Evolutionary conservation across 2,888 invertebrate species (phyloP).

Genomic region (Gari tellinella): DNA sequence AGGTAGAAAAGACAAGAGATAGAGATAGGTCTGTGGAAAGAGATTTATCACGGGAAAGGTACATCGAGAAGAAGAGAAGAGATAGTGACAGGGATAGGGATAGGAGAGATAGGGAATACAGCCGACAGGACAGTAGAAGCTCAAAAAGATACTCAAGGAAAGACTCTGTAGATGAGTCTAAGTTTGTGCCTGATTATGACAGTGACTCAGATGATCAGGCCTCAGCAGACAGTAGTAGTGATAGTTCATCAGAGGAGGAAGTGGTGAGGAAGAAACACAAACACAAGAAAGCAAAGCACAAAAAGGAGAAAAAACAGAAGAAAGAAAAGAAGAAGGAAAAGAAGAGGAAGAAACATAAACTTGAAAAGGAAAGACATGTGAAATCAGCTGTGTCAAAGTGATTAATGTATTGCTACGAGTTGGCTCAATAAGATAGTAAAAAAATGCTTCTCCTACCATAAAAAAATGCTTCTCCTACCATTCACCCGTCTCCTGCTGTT

Average conservation of each 20-base stretch:
- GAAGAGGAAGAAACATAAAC: slow-evolving; percentile 14
- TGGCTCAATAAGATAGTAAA: no score
- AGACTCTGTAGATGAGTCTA: slow-evolving; percentile 79
- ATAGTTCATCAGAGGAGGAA: slow-evolving; percentile 46
- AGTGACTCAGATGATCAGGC: slow-evolving; percentile 58
- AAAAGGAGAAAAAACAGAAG: slow-evolving; percentile 69
- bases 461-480: no score
- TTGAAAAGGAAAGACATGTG: no score
- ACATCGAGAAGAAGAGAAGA: slow-evolving; percentile 15
- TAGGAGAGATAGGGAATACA: slow-evolving; percentile 29
- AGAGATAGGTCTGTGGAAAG: slow-evolving; percentile 22
- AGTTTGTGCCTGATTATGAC: slow-evolving; percentile 81
- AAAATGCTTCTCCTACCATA: no score
- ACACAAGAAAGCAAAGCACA: slow-evolving; percentile 69
- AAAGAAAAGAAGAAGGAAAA: slow-evolving; percentile 66
- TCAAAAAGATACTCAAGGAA: slow-evolving; percentile 57
- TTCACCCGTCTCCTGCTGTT: no score
- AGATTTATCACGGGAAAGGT: slow-evolving; percentile 37
- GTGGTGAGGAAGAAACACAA: slow-evolving; percentile 61
- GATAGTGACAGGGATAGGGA: slow-evolving; percentile 33
- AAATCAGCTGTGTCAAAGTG: no score
- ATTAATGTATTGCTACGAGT: no score
- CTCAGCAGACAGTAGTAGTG: slow-evolving; percentile 44
- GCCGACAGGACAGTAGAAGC: slow-evolving; percentile 8
- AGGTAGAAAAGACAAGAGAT: slow-evolving; percentile 70